Evolutionary conservation across 2,888 invertebrate genomes (phyloP), one percentile per base, ranked within the genome.

Genomic region (Leptopilina drosophilae): DNA sequence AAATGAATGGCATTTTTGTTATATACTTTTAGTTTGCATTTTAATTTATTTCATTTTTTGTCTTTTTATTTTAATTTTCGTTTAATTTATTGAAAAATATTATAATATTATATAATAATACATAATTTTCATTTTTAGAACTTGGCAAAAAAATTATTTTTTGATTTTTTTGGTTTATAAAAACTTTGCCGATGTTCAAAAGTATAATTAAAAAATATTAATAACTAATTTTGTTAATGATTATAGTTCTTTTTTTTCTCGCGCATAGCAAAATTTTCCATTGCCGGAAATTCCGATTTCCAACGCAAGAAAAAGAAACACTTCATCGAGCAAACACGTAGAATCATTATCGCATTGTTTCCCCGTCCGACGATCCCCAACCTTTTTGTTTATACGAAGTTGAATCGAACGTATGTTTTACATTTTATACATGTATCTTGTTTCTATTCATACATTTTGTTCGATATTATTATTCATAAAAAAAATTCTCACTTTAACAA

Each of bases 331-430:
- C 84, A 85, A 87, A 86, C 87, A 86, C 85, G 86, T 80, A 82
- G 84, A 87, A 86, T 86, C 84, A 86, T 88, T 87, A 86, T 85
- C 85, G 81, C 79, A 76, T 84, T 85, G 84, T 83, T 86, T 84
- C 82, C 83, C 82, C 83, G 53, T 78, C 77, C 82, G 79, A 77
- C 80, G 80, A 81, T 82, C 75, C 78, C 80, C 81, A 78, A 75
- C 83, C 79, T 79, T 77, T 82, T 69, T 77, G 78, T 84, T 85
- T 86, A 84, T 82, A 80, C 76, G 82, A 78, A 80, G 56, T 78
- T 76, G 78, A 77, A 62, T 79, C 76, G 76, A 82, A 77, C 77
- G 64, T 66, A 73, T 82, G 66, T 78, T 75, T 78, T 69, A 11
- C 62, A 53, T 20, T 15, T 56, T 73, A 73, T 33, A 73, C 20